Evolutionary conservation across 2,888 invertebrate genomes (phyloP), one percentile per base, ranked within the genome.

Genomic region (Loripinus fragilis): DNA sequence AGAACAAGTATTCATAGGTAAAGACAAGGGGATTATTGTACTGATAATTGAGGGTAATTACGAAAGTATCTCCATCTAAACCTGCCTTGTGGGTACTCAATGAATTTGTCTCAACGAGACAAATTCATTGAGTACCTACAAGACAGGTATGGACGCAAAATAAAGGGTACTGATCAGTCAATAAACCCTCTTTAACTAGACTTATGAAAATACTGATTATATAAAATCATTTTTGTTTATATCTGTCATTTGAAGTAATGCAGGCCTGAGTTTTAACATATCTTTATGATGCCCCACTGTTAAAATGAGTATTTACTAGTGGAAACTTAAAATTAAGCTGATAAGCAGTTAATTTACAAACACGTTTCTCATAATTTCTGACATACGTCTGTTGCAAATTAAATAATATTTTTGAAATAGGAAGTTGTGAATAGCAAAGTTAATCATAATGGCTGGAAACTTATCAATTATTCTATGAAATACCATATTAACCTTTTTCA

Each of bases 261-360:
- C 83, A 84, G 78, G 83, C 83, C 79, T 72, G 50, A 68, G 71
- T 74, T 65, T 79, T 81, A 75, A 76, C 78, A 72, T 79, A 81
- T 81, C 68, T 76, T 73, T 52, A 64, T 35, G 77, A 72, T 72
- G 60, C 65, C 83, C 83, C 45, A 84, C 83, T 81, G 83, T 78
- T 84, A 79, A 81, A 84, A 84, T 84, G 80, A 84, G 81, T 84
- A 84, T 81, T 81, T 84, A 77, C 81, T 80, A 60, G 60, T 81
- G 73, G 71, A 84, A 84, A 84, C 81, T 80, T 79, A 73, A 76
- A 77, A 77, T 77, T 81, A 68, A 65, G 50, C 25, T 60, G 83
- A 84, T 81, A 84, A 84, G 74, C 78, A 84, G 83, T 81, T 81
- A 81, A 84, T 84, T 84, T 84, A 81, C 83, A 71, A 81, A 81